Base-by-base conservation (phyloP, 1,140 invertebrate genomes). In the Dreissena rostriformis region DNA sequence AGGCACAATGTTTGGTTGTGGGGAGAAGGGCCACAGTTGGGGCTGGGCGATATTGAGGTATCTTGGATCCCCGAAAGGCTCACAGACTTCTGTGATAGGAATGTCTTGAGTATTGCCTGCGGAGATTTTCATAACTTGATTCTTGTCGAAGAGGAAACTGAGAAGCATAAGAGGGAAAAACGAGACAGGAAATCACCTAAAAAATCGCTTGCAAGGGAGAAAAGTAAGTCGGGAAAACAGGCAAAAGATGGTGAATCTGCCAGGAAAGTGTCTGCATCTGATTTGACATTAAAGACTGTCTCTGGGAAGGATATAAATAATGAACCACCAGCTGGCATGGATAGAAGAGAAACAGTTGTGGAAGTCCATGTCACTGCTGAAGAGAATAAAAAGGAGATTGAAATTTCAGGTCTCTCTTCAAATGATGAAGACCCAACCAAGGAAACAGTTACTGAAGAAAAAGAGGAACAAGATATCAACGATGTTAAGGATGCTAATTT, bases 1-100 rank as follows among this genome's bases (percentile, higher is more conserved):
- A 97, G 97, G 96, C 97, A 96, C 26, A 95, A 97, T 82, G 92
- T 97, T 14, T 97, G 96, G 96, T 96, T 95, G 0, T 96, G 95
- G 86, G 96, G 96, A 63, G 92, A 94, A 88, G 96, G 96, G 92
- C 95, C 95, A 12, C 95, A 96, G 90, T 95, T 97, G 78, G 95
- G 95, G 24, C 94, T 97, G 82, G 95, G 95, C 68, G 86, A 87
- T 11, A 15, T 84, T 26, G 74, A 52, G n/a, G 72, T 82, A 61
- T 70, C 85, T 0, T 66, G 74, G n/a, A 71, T 68, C 88, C 96
- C 96, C 78, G 95, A 95, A 57, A 95, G 95, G 93, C 94, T 97
- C 15, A 94, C 94, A 75, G 96, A 96, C 92, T 96, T 97, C 87
- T 95, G 95, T 85, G 95, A 95, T 0, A 94, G 95, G 75, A 94